phyloP scores from a whole-genome alignment of 2,888 invertebrate genomes.

The Cancer borealis region DNA sequence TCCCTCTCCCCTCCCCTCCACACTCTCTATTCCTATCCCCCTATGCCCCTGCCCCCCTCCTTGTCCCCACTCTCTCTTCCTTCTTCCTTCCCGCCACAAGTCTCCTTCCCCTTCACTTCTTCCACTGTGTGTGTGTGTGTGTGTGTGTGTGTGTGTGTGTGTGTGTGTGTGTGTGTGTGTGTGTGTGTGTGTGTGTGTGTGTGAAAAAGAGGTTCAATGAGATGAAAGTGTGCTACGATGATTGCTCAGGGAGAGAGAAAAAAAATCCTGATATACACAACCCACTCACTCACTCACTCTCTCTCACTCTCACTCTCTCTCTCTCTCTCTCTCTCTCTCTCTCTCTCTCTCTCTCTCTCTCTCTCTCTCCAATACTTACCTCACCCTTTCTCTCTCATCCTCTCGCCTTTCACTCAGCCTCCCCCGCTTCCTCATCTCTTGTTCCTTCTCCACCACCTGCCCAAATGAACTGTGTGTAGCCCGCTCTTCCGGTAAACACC shows the following conservation, averaged over 20 bases:
- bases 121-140: conserved; percentile 4
- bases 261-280: too few relatives aligned
- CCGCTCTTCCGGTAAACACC: too few relatives aligned
- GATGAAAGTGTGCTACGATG: too few relatives aligned
- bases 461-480: too few relatives aligned
- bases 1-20: background rate
- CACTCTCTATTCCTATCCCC: background rate
- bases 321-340: background rate
- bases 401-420: background rate
- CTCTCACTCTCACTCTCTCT: background rate
- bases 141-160: conserved; percentile 32
- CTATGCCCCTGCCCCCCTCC: background rate
- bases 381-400: background rate
- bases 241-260: too few relatives aligned
- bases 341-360: background rate
- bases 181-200: conserved; percentile 20
- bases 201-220: too few relatives aligned
- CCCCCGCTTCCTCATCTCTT: background rate
- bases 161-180: conserved; percentile 26
- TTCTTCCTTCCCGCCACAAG: background rate
- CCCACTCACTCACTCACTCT: background rate
- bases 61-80: background rate
- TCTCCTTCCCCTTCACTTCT: conserved; percentile 24
- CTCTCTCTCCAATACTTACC: background rate
- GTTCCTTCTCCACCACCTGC: conserved; percentile 13